Evolutionary conservation across 2,888 invertebrate species (phyloP), one percentile per base, ranked within the genome.

Genomic region (Stenodema calcarata): DNA sequence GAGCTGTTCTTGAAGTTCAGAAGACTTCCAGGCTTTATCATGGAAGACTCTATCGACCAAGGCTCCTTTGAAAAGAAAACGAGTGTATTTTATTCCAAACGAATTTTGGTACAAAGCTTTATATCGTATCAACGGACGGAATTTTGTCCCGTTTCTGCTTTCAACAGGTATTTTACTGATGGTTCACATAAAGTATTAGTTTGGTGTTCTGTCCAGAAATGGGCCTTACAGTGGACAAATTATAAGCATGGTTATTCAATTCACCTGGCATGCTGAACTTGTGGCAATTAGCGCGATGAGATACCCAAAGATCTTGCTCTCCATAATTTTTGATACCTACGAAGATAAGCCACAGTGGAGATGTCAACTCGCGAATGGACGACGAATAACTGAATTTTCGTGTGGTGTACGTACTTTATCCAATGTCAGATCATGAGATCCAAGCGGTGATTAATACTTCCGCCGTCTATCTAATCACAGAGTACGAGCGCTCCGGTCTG

Each of bases 371-470:
- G 16, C n/a, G 28, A 30, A 50, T 28, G 27, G 27, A 27, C 54
- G 0, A 28, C 27, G 30, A 35, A 54, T 23, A 62, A 82, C 82
- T 82, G 69, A 82, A 18, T 35, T 35, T 27, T 23, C 82, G 50
- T 30, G 50, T 54, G 82, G 35, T 35, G 35, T 0, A 30, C 27
- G 69, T 69, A 69, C 69, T 82, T 69, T 69, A 82, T 82, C 69
- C 82, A 82, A 82, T 82, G 82, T 82, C 82, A 82, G 30, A 35
- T 47, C 41, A 41, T 23, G 23, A 28, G 69, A 69, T 82, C 42
- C 41, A 30, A 41, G 35, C 41, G 12, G 62, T 42, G 82, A 82
- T 82, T 82, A 69, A 82, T 82, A 69, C 82, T 82, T 82, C 82
- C 82, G 82, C 41, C 69, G 27, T 62, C 42, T 23, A 69, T 69